Evolutionary conservation across 2,888 invertebrate genomes (phyloP).

Genomic region (Sussaba pulchella): DNA sequence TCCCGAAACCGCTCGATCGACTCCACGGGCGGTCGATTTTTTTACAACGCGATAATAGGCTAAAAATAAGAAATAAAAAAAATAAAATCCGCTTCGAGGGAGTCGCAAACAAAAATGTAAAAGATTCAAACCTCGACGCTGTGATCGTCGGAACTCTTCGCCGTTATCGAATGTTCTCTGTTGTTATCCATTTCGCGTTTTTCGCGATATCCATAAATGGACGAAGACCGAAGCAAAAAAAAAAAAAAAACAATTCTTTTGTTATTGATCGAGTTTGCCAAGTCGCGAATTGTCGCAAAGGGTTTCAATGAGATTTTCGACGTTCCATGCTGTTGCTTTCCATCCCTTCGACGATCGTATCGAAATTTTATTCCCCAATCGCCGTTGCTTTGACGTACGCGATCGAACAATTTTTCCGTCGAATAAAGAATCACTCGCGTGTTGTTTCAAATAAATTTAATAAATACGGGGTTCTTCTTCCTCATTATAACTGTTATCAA

Average conservation of each 20-base stretch:
- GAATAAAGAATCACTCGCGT: neutral
- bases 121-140: conserved; percentile 83
- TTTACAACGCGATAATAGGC: neutral
- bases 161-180: conserved; percentile 77
- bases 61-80: neutral
- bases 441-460: conserved; percentile 42
- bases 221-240: neutral
- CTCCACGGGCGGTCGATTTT: neutral
- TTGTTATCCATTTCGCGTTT: conserved; percentile 80
- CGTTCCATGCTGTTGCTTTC: conserved; percentile 9
- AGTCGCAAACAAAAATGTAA: too few species aligned
- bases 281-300: neutral
- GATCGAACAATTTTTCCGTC: conserved; percentile 9
- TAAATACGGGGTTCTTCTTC: conserved; percentile 19
- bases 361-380: neutral
- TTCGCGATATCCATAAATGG: conserved; percentile 51
- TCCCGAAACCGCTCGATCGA: conserved; percentile 17
- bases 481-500: conserved; percentile 23
- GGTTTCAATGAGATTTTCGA: conserved; percentile 2
- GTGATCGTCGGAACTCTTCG: conserved; percentile 83
- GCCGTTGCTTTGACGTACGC: neutral
- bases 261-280: conserved; percentile 46
- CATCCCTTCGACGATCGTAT: neutral
- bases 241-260: conserved; percentile 40
- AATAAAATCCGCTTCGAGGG: too few species aligned